Evolutionary conservation across 2,888 invertebrate species (phyloP).

Genomic region (Cheilosia scutellata): DNA sequence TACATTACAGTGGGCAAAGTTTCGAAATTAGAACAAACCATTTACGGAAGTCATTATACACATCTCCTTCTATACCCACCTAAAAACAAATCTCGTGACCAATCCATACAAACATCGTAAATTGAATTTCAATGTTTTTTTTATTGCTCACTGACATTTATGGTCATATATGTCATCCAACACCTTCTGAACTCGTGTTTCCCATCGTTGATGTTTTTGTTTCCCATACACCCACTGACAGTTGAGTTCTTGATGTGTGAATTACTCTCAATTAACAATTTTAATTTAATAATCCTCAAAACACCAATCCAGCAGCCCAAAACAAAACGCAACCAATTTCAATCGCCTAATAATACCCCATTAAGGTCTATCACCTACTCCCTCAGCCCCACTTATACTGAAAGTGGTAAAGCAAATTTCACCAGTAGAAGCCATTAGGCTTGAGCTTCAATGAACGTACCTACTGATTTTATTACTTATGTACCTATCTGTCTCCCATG

Average conservation of each 20-base stretch:
- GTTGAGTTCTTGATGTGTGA: conserved; percentile 41
- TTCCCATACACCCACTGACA: conserved; percentile 57
- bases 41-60: neutral
- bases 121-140: conserved; percentile 21
- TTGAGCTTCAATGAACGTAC: conserved; percentile 6
- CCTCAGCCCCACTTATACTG: neutral
- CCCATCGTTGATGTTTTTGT: conserved; percentile 14
- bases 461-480: conserved; percentile 63
- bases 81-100: conserved; percentile 30
- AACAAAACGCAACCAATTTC: conserved; percentile 50
- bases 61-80: neutral
- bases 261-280: conserved; percentile 61
- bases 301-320: conserved; percentile 10
- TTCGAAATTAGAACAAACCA: conserved; percentile 21
- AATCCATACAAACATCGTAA: conserved; percentile 24
- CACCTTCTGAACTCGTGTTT: conserved; percentile 10
- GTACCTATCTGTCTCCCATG: conserved; percentile 67
- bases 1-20: neutral
- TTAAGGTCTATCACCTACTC: conserved; percentile 41
- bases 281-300: conserved; percentile 51
- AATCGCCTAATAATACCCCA: conserved; percentile 64
- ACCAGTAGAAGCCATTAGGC: conserved; percentile 22
- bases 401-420: conserved; percentile 58
- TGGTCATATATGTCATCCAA: conserved; percentile 37
- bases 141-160: conserved; percentile 26